Evolutionary conservation across 2,888 invertebrate species (phyloP), one percentile per base, ranked within the genome.

Genomic region (Schizotus pectinicornis): DNA sequence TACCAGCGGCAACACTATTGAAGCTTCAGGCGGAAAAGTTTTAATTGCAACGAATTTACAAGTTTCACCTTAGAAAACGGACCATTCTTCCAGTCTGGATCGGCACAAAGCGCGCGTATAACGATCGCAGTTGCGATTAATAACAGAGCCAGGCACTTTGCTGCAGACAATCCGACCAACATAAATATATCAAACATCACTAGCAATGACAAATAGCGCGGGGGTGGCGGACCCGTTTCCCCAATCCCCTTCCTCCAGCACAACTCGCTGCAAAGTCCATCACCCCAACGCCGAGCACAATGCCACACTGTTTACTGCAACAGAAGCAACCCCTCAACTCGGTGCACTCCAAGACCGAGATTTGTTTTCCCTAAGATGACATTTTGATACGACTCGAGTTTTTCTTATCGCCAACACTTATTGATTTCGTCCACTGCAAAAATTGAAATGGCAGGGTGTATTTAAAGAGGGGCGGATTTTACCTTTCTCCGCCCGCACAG

Each of bases 101-200:
- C 11, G n/a, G n/a, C 2, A 35, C 35, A 35, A n/a, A 35, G n/a
- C 11, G n/a, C n/a, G n/a, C n/a, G 45, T 37, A 53, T 36, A 52
- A 45, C 53, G 33, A 45, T 45, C 53, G 11, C 54, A 7, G 53
- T 13, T 30, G 66, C 73, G 73, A 73, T 75, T 74, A 74, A 74
- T 74, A 72, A 73, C 63, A 73, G 68, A 66, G 66, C 64, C 65
- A 65, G 67, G 75, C 74, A 75, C 75, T 76, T 76, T 73, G 74
- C 69, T 69, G 71, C 73, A 76, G 76, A 76, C 76, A 74, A 74
- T 74, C 72, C 73, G 54, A 66, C 69, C 68, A 72, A 77, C 77
- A 78, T 78, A 78, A 78, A 78, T 78, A 78, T 77, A 77, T 78
- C 78, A 78, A 72, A 73, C 77, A 74, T 77, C 76, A 75, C 75